Evolutionary conservation across 2,113 vertebrate genomes (phyloP), one percentile per base, ranked within the genome.

Genomic region (Hemibates koningsi): DNA sequence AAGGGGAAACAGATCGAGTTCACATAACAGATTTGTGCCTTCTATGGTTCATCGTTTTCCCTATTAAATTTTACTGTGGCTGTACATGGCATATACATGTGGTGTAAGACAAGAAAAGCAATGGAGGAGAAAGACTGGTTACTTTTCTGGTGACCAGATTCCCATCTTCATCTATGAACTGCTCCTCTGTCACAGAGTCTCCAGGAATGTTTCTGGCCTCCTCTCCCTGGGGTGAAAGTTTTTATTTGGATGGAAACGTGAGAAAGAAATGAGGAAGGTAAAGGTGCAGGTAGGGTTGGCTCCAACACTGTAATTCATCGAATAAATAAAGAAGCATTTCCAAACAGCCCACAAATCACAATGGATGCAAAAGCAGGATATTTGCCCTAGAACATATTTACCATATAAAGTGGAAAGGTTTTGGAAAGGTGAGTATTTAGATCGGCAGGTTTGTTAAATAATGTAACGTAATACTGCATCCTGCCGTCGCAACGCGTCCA

Each of bases 61-160:
- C 27, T n/a, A 0, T 52, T 48, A 32, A 34, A 34, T 78, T 52
- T 52, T 13, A 52, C 45, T 52, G 45, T 34, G 45, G 24, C 73
- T 78, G 16, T 52, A 48, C 4, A 45, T 73, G 68, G 41, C 41
- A 73, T 29, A 73, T 48, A 4, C 14, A 50, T 48, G 24, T 19
- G 16, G 4, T 78, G 73, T 78, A 45, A 73, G 12, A 76, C 45
- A 32, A 78, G 10, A 66, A 66, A 9, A 61, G 63, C 45, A 5
- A 81, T n/a, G 82, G 52, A 90, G 56, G 71, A 84, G 41, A 81
- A 61, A 34, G 90, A 66, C 21, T 3, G 84, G 96, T 99, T 99
- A 99, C 99, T 99, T 99, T 99, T 99, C 98, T 97, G 38, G 98
- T 99, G 97, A 99, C 96, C 96, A 98, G 92, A 97, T 97, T 98